Evolutionary conservation across 2,888 invertebrate genomes (phyloP).

Genomic region (Pristionchus mayeri): DNA sequence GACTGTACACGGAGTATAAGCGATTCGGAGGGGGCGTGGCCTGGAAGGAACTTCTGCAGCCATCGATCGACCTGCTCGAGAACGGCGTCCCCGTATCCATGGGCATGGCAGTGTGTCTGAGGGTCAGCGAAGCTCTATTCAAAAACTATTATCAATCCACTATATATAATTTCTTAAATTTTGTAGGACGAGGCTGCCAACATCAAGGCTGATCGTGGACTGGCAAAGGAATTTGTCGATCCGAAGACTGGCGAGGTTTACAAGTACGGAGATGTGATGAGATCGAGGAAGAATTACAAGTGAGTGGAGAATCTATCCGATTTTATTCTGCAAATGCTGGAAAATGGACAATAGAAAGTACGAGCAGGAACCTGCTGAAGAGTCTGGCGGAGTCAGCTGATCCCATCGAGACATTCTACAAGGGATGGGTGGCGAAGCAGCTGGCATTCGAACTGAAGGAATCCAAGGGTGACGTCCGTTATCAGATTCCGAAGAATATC

Average conservation of each 20-base stretch:
- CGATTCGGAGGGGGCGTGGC: conserved; percentile 51
- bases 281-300: conserved; percentile 22
- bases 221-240: conserved; percentile 51
- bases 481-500: background rate
- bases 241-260: conserved; percentile 50
- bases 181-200: conserved; percentile 43
- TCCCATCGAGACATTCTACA: conserved; percentile 58
- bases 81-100: conserved; percentile 51
- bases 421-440: conserved; percentile 54
- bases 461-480: conserved; percentile 39
- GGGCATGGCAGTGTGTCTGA: conserved; percentile 46
- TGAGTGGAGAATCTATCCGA: conserved; percentile 1
- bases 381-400: conserved; percentile 54
- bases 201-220: conserved; percentile 47
- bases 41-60: conserved; percentile 50
- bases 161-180: background rate
- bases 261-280: conserved; percentile 52
- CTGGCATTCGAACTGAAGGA: conserved; percentile 60
- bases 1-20: conserved; percentile 54
- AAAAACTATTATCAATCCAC: background rate
- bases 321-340: background rate
- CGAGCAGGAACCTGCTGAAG: conserved; percentile 54
- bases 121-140: background rate
- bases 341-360: background rate
- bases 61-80: conserved; percentile 51